Evolutionary conservation across 2,888 invertebrate species (phyloP).

Genomic region (Sepioteuthis lessoniana): DNA sequence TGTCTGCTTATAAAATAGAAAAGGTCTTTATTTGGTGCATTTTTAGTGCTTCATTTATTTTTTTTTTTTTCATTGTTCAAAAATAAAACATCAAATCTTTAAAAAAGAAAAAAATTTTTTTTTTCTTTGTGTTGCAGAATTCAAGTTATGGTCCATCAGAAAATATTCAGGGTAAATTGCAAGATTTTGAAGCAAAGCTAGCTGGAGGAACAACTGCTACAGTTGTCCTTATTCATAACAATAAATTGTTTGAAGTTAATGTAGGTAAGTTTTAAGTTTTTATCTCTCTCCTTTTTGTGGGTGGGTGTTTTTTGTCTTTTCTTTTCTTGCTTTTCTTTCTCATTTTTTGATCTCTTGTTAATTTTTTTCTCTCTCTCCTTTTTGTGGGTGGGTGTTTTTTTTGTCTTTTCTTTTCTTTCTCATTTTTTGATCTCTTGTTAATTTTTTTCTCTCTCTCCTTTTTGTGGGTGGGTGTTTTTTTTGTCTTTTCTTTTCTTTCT

Average conservation of each 20-base stretch:
- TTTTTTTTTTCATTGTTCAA: too few species aligned
- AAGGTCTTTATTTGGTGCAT: too few species aligned
- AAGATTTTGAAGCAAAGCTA: conserved; percentile 84
- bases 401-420: too few species aligned
- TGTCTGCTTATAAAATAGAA: too few species aligned
- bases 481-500: too few species aligned
- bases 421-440: background rate
- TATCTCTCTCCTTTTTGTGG: too few species aligned
- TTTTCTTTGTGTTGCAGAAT: background rate
- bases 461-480: too few species aligned
- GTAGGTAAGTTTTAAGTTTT: conserved; percentile 79
- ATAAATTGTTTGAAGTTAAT: conserved; percentile 89
- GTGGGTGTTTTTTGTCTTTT: too few species aligned
- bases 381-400: too few species aligned
- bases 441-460: background rate
- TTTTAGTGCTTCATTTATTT: background rate
- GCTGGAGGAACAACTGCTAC: conserved; percentile 89
- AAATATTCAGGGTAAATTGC: conserved; percentile 81
- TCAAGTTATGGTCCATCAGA: background rate
- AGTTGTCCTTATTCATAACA: conserved; percentile 85
- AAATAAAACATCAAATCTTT: too few species aligned
- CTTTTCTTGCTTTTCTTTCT: background rate
- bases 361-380: too few species aligned
- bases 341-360: too few species aligned
- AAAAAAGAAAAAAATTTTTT: background rate